Evolutionary conservation across 2,113 vertebrate genomes (phyloP).

Genomic region (Ginglymostoma cirratum): DNA sequence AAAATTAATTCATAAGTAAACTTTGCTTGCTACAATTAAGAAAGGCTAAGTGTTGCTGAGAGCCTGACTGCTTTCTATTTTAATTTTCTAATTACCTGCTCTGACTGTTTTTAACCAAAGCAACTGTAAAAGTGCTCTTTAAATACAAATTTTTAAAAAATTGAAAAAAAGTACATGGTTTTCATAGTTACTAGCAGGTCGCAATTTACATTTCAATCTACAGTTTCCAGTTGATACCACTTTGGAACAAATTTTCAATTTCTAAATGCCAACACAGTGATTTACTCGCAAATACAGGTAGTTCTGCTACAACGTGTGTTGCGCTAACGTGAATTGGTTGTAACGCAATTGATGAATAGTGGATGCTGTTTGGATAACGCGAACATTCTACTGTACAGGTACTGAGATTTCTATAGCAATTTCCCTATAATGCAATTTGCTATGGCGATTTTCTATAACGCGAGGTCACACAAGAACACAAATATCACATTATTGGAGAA

Average conservation of each 20-base stretch:
- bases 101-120: slow-evolving; percentile 9
- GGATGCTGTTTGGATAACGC: no score
- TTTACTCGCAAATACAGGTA: neutral
- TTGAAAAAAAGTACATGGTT: neutral
- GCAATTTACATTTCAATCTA: neutral
- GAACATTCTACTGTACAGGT: no score
- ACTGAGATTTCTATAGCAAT: no score
- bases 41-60: slow-evolving; percentile 19
- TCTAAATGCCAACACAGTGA: neutral
- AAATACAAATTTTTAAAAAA: neutral
- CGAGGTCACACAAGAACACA: no score
- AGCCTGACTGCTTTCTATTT: neutral
- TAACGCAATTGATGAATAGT: no score
- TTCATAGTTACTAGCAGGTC: neutral
- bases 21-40: neutral
- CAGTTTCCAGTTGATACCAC: neutral
- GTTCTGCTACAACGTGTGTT: no score
- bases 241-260: neutral
- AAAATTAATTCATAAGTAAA: neutral
- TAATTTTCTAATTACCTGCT: neutral
- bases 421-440: no score
- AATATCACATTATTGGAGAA: no score
- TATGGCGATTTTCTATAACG: no score
- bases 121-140: neutral
- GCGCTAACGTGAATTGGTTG: no score